Evolutionary conservation across 2,888 invertebrate species (phyloP), one percentile per base, ranked within the genome.

Genomic region (Mongoloraphidia duomilia): DNA sequence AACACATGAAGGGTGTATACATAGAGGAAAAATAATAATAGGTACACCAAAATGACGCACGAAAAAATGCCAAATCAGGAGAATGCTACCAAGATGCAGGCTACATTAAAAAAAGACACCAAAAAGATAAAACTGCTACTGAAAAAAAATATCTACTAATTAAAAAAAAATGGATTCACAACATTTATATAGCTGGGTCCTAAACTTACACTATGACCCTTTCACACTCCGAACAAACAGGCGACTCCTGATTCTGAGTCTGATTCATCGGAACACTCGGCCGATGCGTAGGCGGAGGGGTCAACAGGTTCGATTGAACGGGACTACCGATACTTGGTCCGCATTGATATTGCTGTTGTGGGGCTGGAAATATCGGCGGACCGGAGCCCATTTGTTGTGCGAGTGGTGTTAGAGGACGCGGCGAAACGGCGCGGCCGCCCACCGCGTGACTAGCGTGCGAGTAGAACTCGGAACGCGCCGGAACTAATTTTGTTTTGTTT

Each of bases 141-240:
- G 26, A 26, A 26, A 26, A 26, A 26, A 26, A 26, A 3, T 26
- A 26, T 26, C 26, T 26, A 26, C 3, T 26, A 26, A 6, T 26
- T 5, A 26, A 26, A 26, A 26, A 6, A 26, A 26, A 26, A 26
- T 26, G 6, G 3, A 17, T 17, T 3, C 26, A 26, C 54, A 61
- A 58, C 59, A 56, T 54, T 51, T 26, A 57, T 26, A 26, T 26
- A 26, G 6, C 26, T 26, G 26, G 26, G 26, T 26, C 26, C 26
- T 26, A 70, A 73, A 81, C 84, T 85, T 82, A 91, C 91, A 85
- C 83, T 69, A 91, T 88, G 65, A 83, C 77, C 69, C 84, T 79
- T 71, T 85, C 86, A 75, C 92, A 93, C 64, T 84, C 85, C 64
- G 80, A 79, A 76, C 93, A 92, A 68, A 75, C 72, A 52, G 79